Evolutionary conservation across 37 sponge, comb jelly and placozoan genomes (phyloP), one percentile per base, ranked within the genome.

Genomic region (Ianthella basta): DNA sequence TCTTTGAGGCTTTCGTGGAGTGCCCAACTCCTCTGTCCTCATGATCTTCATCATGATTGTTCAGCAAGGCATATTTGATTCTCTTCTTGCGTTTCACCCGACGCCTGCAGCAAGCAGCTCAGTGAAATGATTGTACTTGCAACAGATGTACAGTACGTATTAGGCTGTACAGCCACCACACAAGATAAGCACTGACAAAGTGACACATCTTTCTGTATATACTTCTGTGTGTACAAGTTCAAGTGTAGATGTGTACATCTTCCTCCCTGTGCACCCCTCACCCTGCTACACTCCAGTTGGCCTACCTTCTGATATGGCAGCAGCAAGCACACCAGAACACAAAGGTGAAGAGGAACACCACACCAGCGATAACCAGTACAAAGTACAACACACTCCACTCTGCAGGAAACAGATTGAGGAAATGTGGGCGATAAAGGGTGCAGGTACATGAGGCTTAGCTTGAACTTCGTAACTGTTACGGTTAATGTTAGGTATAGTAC

Each of bases 321-420:
- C 90, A 93, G 72, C 93, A 93, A 36, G 72, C 55, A 3, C 87
- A 56, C 92, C 92, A 94, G 20, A 83, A 8, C 4, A 83, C n/a
- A 8, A 88, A 55, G n/a, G 78, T 6, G 56, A 79, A 25, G 0
- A 88, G 4, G 15, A 87, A 39, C 50, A 86, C 55, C 19, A 61
- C 59, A 19, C 56, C 84, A 20, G 85, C 0, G 18, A 72, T 82
- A 16, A 88, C 84, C 83, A 94, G 41, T 0, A 82, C 87, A 32
- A 94, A 77, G 38, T 94, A 94, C 68, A 89, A 81, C 32, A 91
- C 72, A 89, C 81, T 89, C 86, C 85, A 85, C 18, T 80, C 89
- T 87, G 53, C 32, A 54, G 21, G 54, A 39, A 16, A 75, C 4
- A 16, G 20, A 61, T 61, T 2, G 24, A 61, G 27, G 29, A 61